Evolutionary conservation across 53 echinoderm and acorn worm species (phyloP).

Genomic region (Echinometra lucunter): DNA sequence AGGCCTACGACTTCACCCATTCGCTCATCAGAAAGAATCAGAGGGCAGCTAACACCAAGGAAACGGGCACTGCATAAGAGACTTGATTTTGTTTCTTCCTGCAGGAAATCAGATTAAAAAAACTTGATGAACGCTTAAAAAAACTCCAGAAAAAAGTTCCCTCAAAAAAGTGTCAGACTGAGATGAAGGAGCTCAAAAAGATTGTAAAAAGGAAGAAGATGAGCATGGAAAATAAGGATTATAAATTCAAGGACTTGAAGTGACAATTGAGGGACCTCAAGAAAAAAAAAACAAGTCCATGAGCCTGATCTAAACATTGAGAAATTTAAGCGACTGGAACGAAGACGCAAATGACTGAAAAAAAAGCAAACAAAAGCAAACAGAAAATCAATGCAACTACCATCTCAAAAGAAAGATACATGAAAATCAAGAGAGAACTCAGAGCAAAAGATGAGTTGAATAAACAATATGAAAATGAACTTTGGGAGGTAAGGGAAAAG

Average conservation of each 20-base stretch:
- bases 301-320: no score
- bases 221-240: no score
- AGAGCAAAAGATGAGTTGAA: slow-evolving; percentile 37
- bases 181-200: slow-evolving; percentile 16
- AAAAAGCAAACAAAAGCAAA: slow-evolving; percentile 40
- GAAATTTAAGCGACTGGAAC: not conserved
- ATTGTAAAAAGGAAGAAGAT: not conserved
- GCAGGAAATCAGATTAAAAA: not conserved
- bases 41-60: not conserved
- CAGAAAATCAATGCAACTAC: slow-evolving; percentile 10
- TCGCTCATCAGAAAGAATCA: slow-evolving; percentile 12
- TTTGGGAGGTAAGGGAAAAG: slow-evolving; percentile 30
- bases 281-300: not conserved
- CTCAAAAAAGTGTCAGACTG: slow-evolving; percentile 23
- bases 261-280: not conserved
- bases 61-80: slow-evolving; percentile 22
- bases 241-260: no score
- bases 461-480: slow-evolving; percentile 41
- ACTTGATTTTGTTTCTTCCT: slow-evolving; percentile 18
- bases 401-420: slow-evolving; percentile 14
- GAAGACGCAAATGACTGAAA: slow-evolving; percentile 8
- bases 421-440: slow-evolving; percentile 40
- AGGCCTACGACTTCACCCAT: not conserved
- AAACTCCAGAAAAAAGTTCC: not conserved
- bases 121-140: no score